Conservation (phyloP, 2,113 vertebrate genomes). For the Rhynchomys soricoides region DNA sequence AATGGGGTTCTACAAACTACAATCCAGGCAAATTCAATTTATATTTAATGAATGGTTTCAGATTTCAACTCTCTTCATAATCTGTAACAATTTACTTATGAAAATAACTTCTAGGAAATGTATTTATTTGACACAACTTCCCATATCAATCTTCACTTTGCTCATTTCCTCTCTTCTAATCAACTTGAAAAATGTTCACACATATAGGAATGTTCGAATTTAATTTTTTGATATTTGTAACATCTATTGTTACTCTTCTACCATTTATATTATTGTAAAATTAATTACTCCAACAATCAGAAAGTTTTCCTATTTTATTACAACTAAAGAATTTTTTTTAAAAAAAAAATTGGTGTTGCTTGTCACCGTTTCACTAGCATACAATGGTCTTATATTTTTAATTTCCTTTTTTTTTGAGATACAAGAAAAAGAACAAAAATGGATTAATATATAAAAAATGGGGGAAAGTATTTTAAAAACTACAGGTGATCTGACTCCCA, state of each 20-base stretch:
- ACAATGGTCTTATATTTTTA: not conserved
- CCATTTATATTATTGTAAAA: not conserved
- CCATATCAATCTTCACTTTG: not conserved
- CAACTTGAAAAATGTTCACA: conserved; percentile 13
- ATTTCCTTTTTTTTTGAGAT: not conserved
- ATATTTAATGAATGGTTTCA: not conserved
- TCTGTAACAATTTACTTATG: not conserved
- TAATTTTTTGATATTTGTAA: not conserved
- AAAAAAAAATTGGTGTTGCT: not conserved
- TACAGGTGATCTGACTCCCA: not conserved
- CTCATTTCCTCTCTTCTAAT: not conserved
- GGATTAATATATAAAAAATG: not conserved
- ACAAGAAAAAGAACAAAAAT: not conserved
- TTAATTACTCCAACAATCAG: not conserved
- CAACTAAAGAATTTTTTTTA: not conserved
- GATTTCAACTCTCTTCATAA: conserved; percentile 5
- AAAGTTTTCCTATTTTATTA: not conserved
- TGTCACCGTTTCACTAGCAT: not conserved
- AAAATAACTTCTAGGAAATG: not conserved
- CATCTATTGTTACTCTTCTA: not conserved
- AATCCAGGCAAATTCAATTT: not conserved
- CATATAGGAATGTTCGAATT: not conserved
- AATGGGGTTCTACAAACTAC: not conserved
- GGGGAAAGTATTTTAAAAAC: not conserved
- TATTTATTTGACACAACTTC: not conserved